These are phyloP conservation scores for Luscinia luscinia DNA, from an alignment of 2,797 vertebrate species.

Conservation along the genomic window DNA sequence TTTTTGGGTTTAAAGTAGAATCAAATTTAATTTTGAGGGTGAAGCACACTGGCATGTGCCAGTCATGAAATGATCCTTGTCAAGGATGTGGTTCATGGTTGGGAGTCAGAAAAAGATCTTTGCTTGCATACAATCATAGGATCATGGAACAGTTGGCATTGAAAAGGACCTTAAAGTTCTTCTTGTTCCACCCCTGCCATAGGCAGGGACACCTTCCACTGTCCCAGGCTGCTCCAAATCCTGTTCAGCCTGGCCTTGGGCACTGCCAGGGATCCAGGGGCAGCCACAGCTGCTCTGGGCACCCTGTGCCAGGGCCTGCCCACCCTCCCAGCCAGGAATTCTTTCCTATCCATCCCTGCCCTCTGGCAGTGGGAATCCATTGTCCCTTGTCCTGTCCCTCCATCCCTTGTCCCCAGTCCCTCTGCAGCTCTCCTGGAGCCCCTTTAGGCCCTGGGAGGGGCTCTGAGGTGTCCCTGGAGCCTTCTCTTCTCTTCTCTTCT, in stretches of 20 bases:
- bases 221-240: fast-evolving
- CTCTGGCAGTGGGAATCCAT: not conserved
- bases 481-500: not conserved
- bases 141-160: not conserved
- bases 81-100: not conserved
- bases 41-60: not conserved
- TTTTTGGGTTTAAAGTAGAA: not conserved
- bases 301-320: not conserved
- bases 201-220: not conserved
- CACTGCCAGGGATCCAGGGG: not conserved
- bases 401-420: not conserved
- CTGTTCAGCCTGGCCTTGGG: fast-evolving
- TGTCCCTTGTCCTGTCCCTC: not conserved
- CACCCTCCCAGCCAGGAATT: not conserved
- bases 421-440: not conserved
- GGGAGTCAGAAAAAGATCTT: not conserved
- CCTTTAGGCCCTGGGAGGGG: not conserved
- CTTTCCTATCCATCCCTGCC: fast-evolving
- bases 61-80: not conserved
- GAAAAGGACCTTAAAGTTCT: not conserved
- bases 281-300: not conserved
- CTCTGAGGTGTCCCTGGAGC: not conserved
- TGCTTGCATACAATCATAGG: not conserved
- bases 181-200: fast-evolving
- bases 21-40: not conserved